A percentile compares a stretch with the other conserved stretches of the same genome.
Evolutionary conservation across 2,888 invertebrate species (phyloP).

Genomic region (Drosophila multiciliata): DNA sequence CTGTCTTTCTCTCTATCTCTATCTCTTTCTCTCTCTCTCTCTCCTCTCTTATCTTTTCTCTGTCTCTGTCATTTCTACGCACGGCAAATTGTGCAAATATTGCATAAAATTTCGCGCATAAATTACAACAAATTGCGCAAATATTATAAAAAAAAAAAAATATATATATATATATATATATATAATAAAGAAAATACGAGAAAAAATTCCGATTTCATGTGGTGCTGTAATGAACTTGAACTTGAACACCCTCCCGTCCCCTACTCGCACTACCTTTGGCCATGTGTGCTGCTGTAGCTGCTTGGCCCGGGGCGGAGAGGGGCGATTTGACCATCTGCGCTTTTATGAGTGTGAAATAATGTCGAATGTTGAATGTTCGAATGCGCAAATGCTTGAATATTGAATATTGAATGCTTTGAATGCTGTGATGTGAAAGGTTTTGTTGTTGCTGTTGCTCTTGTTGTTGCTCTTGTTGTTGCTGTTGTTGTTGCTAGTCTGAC

Average conservation of each 20-base stretch:
- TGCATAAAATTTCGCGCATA: slow-evolving; percentile 62
- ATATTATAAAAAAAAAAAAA: slow-evolving; percentile 16
- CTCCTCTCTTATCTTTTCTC: not conserved
- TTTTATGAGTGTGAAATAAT: slow-evolving; percentile 43
- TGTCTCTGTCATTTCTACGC: not conserved
- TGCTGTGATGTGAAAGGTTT: slow-evolving; percentile 52
- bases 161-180: not conserved
- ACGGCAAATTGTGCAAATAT: slow-evolving; percentile 50
- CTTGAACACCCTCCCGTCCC: slow-evolving; percentile 44
- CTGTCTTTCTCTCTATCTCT: not conserved
- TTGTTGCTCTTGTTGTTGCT: slow-evolving; percentile 6
- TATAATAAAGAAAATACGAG: not conserved
- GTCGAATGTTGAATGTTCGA: slow-evolving; percentile 10
- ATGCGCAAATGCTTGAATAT: slow-evolving; percentile 9
- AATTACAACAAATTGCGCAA: slow-evolving; percentile 69
- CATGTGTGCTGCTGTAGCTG: slow-evolving; percentile 8
- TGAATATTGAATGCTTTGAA: slow-evolving; percentile 32
- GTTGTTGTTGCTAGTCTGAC: slow-evolving; percentile 5
- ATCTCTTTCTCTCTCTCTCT: not conserved
- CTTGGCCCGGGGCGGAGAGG: not conserved
- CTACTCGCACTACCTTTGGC: not conserved
- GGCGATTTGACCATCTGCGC: slow-evolving; percentile 37
- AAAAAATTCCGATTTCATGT: slow-evolving; percentile 44
- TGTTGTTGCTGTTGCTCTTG: slow-evolving; percentile 2
- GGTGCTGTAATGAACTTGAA: slow-evolving; percentile 73